Conservation (phyloP, 2,797 vertebrate genomes). For the Hybognathus amarus region DNA sequence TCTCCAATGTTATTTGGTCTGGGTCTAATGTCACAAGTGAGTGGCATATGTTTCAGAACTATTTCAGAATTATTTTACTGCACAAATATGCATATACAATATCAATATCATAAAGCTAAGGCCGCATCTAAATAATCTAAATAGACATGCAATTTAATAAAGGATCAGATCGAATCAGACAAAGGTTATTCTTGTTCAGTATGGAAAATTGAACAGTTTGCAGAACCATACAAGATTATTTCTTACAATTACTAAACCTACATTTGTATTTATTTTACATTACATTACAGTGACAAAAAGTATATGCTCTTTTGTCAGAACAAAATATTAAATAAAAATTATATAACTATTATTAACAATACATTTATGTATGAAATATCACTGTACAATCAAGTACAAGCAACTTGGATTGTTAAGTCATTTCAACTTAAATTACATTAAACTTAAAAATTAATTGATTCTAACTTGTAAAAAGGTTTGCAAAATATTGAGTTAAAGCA, state of each 20-base stretch:
- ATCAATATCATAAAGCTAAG: too few species aligned
- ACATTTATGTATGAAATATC: too few species aligned
- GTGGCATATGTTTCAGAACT: neutral
- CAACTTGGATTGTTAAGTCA: too few species aligned
- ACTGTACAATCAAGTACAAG: too few species aligned
- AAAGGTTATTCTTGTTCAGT: neutral
- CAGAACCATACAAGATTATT: neutral
- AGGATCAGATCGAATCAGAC: neutral
- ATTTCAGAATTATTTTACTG: neutral
- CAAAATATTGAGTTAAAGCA: too few species aligned
- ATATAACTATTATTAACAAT: neutral
- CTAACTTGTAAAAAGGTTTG: too few species aligned
- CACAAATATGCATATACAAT: neutral
- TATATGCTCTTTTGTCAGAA: too few species aligned
- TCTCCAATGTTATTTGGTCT: neutral
- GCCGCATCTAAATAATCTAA: neutral
- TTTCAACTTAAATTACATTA: too few species aligned
- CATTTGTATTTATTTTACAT: neutral
- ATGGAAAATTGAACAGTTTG: neutral
- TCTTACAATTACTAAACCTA: neutral
- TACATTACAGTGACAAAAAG: neutral
- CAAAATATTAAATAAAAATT: neutral
- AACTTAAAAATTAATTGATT: too few species aligned
- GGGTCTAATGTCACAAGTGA: too few species aligned
- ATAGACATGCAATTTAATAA: neutral